A percentile compares a stretch with the other conserved stretches of the same genome.
Conservation (phyloP, 2,113 vertebrate species). For the Bucco capensis region DNA sequence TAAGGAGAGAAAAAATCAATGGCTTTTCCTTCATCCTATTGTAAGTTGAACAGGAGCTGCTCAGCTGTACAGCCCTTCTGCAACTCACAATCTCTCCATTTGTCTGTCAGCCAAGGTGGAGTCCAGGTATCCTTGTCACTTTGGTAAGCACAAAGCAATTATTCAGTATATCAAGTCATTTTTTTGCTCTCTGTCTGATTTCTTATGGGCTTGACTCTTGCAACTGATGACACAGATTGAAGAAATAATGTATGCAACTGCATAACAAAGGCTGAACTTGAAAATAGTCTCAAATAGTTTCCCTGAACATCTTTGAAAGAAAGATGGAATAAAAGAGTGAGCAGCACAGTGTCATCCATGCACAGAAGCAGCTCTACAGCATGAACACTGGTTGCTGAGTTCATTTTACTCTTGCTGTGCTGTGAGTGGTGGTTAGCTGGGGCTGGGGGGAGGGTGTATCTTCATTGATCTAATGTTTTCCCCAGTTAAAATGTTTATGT, state of each 20-base stretch:
- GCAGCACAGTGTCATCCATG: not conserved
- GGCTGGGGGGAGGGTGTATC: not conserved
- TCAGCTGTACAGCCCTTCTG: not conserved
- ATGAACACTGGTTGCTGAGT: not conserved
- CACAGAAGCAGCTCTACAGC: not conserved
- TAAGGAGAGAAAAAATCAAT: not conserved
- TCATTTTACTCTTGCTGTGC: constrained; percentile 19
- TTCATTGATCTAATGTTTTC: constrained; percentile 13
- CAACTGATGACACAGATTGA: not conserved
- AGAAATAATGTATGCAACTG: not conserved
- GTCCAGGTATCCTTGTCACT: not conserved
- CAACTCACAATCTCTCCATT: not conserved
- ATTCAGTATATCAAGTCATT: not conserved
- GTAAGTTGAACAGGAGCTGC: not conserved
- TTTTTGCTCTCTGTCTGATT: not conserved
- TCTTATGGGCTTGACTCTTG: not conserved
- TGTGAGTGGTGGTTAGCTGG: not conserved
- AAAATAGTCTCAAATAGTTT: not conserved
- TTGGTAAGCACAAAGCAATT: not conserved
- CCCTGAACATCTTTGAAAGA: not conserved
- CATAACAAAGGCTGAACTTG: not conserved
- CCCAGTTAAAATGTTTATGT: constrained; percentile 42
- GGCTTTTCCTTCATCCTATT: not conserved
- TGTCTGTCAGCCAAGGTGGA: not conserved
- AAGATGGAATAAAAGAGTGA: not conserved